phyloP scores from a whole-genome alignment of 2,113 vertebrate species.

The Athene cunicularia region DNA sequence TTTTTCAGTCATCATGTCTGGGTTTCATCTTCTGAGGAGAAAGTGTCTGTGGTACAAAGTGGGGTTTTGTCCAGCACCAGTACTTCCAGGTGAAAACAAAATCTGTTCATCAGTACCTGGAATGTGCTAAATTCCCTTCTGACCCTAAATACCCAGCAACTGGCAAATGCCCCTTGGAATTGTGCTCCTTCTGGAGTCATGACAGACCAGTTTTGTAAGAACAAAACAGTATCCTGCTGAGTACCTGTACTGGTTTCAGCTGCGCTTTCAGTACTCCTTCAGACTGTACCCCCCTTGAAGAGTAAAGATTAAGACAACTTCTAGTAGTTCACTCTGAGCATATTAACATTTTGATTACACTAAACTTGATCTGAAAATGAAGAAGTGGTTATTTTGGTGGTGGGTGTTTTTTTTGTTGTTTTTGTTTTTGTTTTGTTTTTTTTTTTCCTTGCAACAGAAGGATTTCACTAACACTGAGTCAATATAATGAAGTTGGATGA shows the following conservation, averaged over 20 bases:
- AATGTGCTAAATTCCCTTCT: neutral
- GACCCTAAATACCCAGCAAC: neutral
- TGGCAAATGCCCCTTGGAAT: neutral
- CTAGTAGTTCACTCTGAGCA: neutral
- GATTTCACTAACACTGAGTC: neutral
- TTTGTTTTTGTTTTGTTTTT: too few relatives aligned
- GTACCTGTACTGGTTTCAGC: neutral
- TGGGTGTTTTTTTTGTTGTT: too few relatives aligned
- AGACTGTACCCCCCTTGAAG: neutral
- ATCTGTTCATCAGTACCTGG: neutral
- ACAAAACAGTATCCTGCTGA: neutral
- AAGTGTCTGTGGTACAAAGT: accelerated
- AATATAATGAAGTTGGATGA: neutral
- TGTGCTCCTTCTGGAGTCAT: neutral
- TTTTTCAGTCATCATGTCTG: neutral
- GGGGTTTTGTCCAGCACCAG: neutral
- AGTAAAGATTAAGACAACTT: neutral
- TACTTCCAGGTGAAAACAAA: neutral
- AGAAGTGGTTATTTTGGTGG: neutral
- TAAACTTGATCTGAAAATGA: neutral
- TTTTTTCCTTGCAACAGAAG: neutral
- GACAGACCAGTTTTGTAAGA: neutral
- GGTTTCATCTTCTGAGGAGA: neutral
- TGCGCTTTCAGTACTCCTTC: neutral
- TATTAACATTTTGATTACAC: neutral